Evolutionary conservation across 2,888 invertebrate genomes (phyloP).

Genomic region (Acrobasis consociella): DNA sequence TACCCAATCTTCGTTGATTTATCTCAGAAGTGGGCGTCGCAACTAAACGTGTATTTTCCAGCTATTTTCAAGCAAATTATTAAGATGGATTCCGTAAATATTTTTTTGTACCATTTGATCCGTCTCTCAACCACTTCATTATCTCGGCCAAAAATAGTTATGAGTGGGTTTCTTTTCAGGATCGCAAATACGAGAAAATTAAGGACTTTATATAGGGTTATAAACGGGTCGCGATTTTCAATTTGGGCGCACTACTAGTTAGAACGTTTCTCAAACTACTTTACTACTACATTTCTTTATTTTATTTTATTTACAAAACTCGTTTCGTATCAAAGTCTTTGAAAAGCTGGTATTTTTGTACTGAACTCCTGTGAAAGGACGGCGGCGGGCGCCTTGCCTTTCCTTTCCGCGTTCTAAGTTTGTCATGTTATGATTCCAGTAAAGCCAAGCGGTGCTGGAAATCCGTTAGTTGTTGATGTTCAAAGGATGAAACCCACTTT

Average conservation of each 20-base stretch:
- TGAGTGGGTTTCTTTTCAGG: no score
- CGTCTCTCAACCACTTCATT: no score
- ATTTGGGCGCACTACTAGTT: no score
- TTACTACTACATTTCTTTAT: no score
- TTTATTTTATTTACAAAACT: no score
- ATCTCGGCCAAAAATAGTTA: no score
- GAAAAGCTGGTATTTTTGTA: not conserved
- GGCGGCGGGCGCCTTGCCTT: not conserved
- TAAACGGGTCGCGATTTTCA: no score
- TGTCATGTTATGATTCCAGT: not conserved
- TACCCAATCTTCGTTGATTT: not conserved
- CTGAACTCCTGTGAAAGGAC: not conserved
- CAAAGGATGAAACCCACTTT: constrained; percentile 1
- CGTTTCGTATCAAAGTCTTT: not conserved
- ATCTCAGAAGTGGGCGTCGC: not conserved
- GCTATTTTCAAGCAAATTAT: not conserved
- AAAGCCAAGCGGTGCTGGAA: not conserved
- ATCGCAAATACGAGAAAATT: no score
- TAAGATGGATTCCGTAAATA: not conserved
- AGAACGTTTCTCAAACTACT: no score
- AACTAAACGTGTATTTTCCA: constrained; percentile 2
- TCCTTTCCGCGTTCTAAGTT: not conserved
- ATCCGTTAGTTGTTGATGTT: not conserved
- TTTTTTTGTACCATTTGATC: no score
- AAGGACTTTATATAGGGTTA: no score